Conservation (phyloP, 2,113 vertebrate genomes). For the Gavia stellata region DNA sequence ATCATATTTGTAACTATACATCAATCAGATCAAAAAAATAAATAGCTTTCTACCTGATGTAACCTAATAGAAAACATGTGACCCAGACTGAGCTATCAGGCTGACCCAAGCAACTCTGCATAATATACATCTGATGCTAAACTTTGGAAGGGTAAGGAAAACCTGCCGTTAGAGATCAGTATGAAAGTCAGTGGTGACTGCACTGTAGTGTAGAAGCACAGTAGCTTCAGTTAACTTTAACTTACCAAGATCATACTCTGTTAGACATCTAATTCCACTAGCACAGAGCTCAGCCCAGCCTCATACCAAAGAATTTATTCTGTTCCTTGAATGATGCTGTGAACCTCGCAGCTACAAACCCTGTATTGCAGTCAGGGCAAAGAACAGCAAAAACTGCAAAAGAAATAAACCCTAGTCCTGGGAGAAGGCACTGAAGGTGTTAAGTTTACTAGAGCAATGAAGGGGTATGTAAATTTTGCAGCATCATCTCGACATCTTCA, state of each 20-base stretch:
- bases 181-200: background rate
- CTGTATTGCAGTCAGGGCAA: background rate
- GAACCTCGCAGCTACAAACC: background rate
- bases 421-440: background rate
- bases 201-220: background rate
- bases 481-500: background rate
- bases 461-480: background rate
- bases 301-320: background rate
- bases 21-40: background rate
- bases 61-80: background rate
- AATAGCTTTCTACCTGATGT: background rate
- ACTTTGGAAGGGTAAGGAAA: background rate
- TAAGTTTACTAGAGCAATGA: background rate
- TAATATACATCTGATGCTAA: background rate
- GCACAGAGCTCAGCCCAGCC: background rate
- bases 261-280: background rate
- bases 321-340: background rate
- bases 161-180: accelerated
- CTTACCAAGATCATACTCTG: background rate
- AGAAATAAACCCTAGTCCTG: background rate
- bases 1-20: background rate
- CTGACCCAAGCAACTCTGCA: background rate
- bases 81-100: background rate
- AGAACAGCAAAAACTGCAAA: background rate
- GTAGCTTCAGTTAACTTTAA: background rate